Base-by-base conservation (phyloP, 2,888 invertebrate species). In the Zygogramma bicolorata region DNA sequence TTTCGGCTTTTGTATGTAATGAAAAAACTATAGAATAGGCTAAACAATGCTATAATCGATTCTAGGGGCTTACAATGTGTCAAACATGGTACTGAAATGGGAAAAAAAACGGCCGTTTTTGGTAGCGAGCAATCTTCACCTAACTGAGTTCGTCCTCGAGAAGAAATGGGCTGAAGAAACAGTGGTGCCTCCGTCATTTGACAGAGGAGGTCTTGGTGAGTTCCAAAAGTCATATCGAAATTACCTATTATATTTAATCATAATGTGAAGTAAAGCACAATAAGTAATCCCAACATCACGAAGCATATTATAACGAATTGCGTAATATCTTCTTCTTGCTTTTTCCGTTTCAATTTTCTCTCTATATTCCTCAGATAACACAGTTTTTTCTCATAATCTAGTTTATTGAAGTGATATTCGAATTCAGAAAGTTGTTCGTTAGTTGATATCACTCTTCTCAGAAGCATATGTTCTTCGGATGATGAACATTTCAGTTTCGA, bases 1-100 rank as follows among this genome's bases (percentile, higher is more conserved):
- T n/a, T n/a, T n/a, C n/a, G n/a, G n/a, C n/a, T n/a, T n/a, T n/a
- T n/a, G n/a, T n/a, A n/a, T 3, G 34, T 34, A 3, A 1, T 6
- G 1, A 34, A 1, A 13, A 8, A 0, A 1, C 38, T 53, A 31
- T 59, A n/a, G 38, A 62, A 18, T 38, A 34, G 1, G 34, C n/a
- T 40, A 5, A 27, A 59, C 1, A 58, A 8, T n/a, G n/a, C 20
- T 7, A 60, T 25, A 58, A 8, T 5, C 7, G n/a, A 22, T 88
- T 88, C 29, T 86, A 94, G 94, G 94, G 95, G 94, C 94, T 82
- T 93, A 95, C 86, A 95, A 95, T 83, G 92, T 93, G 0, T 92
- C 92, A 13, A 93, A 94, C 79, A 88, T 96, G 81, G 88, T 91
- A 13, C 85, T 96, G 20, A 90, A 91, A 84, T 96, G 96, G 95